Percentiles rank a stretch among this genome's conserved stretches.
Conservation (phyloP, 2,113 vertebrate genomes). For the Piprites chloris region DNA sequence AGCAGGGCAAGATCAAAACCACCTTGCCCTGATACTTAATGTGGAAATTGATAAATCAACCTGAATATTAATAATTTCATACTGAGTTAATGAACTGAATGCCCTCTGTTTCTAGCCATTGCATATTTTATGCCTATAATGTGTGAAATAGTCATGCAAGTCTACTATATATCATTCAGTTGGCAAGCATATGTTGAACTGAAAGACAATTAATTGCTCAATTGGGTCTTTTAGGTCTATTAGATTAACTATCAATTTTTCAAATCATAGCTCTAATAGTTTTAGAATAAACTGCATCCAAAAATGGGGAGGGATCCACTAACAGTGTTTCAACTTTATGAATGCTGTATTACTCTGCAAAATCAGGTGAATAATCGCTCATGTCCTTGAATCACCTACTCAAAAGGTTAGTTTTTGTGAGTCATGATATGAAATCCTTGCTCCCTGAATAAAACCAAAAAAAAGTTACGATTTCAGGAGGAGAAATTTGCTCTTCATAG, state of each 20-base stretch:
- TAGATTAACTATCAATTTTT: background rate
- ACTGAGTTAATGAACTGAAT: background rate
- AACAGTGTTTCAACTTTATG: background rate
- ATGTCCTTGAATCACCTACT: background rate
- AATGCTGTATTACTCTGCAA: background rate
- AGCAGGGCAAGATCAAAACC: background rate
- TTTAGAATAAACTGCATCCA: background rate
- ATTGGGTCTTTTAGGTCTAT: background rate
- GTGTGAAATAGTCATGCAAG: background rate
- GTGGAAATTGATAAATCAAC: background rate
- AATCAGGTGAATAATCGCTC: background rate
- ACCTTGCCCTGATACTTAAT: background rate
- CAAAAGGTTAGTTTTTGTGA: background rate
- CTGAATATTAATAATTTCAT: background rate
- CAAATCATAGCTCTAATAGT: background rate
- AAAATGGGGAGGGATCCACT: background rate
- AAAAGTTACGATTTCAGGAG: background rate
- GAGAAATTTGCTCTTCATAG: background rate
- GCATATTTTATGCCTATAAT: background rate
- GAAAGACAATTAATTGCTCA: background rate
- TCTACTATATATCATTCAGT: background rate
- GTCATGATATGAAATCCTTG: background rate
- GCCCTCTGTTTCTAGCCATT: background rate
- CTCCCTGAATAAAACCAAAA: background rate
- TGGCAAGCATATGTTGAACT: background rate